A percentile compares a stretch with the other conserved stretches of the same genome.
Conservation (phyloP, 2,888 invertebrate genomes). For the Apotomis betuletana region DNA sequence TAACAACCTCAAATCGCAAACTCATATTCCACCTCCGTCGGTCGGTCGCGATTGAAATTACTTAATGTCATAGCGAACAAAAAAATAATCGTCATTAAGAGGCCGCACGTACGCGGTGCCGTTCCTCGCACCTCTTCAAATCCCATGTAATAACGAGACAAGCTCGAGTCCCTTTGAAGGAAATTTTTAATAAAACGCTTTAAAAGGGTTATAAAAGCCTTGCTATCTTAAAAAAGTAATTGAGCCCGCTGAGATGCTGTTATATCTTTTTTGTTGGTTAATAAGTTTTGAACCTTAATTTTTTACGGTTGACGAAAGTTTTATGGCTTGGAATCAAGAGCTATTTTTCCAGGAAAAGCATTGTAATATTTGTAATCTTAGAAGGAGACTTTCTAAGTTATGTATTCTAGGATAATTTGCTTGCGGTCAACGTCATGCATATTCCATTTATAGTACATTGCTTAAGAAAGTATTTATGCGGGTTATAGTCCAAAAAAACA, state of each 20-base stretch:
- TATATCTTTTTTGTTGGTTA: slow-evolving; percentile 49
- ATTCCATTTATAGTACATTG: too few species aligned
- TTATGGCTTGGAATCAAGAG: slow-evolving; percentile 11
- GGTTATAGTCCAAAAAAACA: too few species aligned
- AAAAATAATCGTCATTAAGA: slow-evolving; percentile 53
- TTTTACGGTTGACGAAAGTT: slow-evolving; percentile 27
- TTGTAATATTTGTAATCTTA: background rate
- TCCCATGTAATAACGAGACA: slow-evolving; percentile 73
- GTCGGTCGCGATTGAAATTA: slow-evolving; percentile 3
- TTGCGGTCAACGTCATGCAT: too few species aligned
- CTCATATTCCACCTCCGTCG: too few species aligned
- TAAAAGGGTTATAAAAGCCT: slow-evolving; percentile 69
- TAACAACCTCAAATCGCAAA: too few species aligned
- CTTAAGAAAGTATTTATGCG: too few species aligned
- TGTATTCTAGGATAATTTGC: too few species aligned
- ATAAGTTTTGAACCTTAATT: slow-evolving; percentile 33
- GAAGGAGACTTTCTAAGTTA: too few species aligned
- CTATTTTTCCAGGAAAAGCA: background rate
- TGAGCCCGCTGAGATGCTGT: slow-evolving; percentile 57
- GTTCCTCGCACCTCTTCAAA: slow-evolving; percentile 64
- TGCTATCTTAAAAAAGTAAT: slow-evolving; percentile 70
- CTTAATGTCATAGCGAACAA: background rate
- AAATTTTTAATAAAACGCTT: slow-evolving; percentile 74
- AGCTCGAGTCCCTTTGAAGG: slow-evolving; percentile 66
- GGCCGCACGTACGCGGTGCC: slow-evolving; percentile 58